Evolutionary conservation across 2,797 vertebrate species (phyloP), one percentile per base, ranked within the genome.

Genomic region (Picus viridis): DNA sequence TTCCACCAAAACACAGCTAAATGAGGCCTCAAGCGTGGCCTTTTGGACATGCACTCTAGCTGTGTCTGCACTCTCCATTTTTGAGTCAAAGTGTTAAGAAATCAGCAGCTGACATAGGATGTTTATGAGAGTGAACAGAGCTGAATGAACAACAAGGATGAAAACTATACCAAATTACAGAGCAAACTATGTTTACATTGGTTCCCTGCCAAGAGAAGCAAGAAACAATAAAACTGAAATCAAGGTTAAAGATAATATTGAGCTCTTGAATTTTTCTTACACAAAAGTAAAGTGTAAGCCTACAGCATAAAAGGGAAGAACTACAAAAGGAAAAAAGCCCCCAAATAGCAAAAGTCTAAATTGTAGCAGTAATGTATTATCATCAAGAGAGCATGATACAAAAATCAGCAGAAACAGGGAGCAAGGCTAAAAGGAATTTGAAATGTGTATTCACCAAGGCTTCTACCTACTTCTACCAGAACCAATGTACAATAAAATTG

Each of bases 31-130:
- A 23, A 64, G 18, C 7, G 2, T 1, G 20, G 20, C 51, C 61
- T 47, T 59, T 8, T 8, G 49, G 26, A 63, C 47, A 67, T 2
- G 0, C 1, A 41, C 34, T 27, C n/a, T 18, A 41, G n/a, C 24
- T 49, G 29, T 11, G 41, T 22, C 36, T 57, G 49, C 16, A 34
- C 79, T 76, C 57, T 78, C 58, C 47, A 32, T 27, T 67, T 76
- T 41, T 6, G 39, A 88, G 8, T 6, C 20, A 43, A 41, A 67
- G 16, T 15, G 2, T 29, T 47, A 59, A 34, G 54, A 56, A 76
- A 84, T 20, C 51, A 90, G 6, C 17, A 64, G n/a, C 1, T 10
- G 67, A 18, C 54, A 22, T 34, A 78, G 57, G 24, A 69, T 29
- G 27, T 41, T 73, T 58, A 39, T 64, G 41, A 49, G 22, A 75